Conservation (phyloP, 2,797 vertebrate genomes). For the Eurystomus glaucurus region DNA sequence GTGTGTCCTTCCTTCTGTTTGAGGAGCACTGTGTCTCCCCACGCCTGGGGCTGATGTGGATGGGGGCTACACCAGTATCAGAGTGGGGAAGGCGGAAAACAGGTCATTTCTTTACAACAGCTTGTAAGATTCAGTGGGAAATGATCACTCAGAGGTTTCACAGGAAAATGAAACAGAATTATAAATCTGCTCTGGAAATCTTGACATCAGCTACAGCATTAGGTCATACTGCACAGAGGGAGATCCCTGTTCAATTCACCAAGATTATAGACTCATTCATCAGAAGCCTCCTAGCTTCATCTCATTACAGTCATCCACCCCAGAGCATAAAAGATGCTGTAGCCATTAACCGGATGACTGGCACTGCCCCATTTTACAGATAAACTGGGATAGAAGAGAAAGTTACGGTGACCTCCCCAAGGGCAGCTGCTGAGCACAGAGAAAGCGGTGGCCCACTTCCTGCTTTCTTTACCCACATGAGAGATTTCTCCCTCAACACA, state of each 20-base stretch:
- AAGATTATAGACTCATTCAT: background rate
- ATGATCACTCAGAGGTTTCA: background rate
- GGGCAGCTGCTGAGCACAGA: background rate
- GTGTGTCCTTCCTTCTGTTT: background rate
- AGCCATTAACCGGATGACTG: background rate
- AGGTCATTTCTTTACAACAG: background rate
- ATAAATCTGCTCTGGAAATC: conserved; percentile 10
- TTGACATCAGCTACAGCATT: conserved; percentile 38
- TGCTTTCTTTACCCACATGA: background rate
- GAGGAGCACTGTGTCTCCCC: background rate
- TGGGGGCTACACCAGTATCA: background rate
- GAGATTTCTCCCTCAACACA: background rate
- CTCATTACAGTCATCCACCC: background rate
- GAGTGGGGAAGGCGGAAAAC: background rate
- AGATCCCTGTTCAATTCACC: conserved; percentile 38
- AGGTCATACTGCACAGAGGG: conserved; percentile 50
- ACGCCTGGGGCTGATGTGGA: background rate
- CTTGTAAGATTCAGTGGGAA: background rate
- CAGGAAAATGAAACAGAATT: background rate
- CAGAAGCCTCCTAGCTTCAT: background rate
- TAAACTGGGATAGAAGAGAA: background rate
- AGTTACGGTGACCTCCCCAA: background rate
- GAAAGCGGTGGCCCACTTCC: background rate
- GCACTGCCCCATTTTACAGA: background rate
- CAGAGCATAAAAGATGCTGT: background rate